Evolutionary conservation across 2,888 invertebrate genomes (phyloP), one percentile per base, ranked within the genome.

Genomic region (Epinotia ramella): DNA sequence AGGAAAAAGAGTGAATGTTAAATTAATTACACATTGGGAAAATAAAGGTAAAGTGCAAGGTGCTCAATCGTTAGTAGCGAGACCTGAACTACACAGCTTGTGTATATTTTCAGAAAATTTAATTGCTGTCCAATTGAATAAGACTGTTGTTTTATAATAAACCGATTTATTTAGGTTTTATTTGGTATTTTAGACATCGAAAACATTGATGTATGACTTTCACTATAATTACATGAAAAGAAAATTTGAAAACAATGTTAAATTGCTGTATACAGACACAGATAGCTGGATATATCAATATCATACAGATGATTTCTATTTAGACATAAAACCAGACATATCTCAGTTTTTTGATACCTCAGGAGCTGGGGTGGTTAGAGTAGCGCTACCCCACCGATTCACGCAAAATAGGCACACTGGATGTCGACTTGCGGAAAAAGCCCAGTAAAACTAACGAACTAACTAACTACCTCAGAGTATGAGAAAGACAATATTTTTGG

Each of bases 271-370:
- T 63, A 81, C 80, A 24, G 80, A 82, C 76, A 84, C 82, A 0
- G 81, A 83, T 72, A 81, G 79, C 77, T 77, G 82, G 7, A 71
- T 81, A 46, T 84, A 83, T 73, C 79, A 82, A 78, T 79, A 81
- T 53, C 77, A 67, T 49, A 78, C 77, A 12, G 33, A 78, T 13
- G 69, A 82, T 77, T 82, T 82, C 62, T 83, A 84, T 69, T 60
- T 81, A 20, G 13, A 3, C 11, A 59, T 59, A 59, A 59, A 59
- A 59, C 59, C 59, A 13, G 59, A 59, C 18, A 12, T 59, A 59
- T 24, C 59, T 12, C 59, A 13, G 18, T 59, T 59, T 59, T 59
- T 24, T 24, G 59, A 59, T 59, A 59, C 59, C 1, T 59, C 24
- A 4, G 59, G n/a, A n/a, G n/a, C n/a, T n/a, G n/a, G n/a, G n/a